Base-by-base conservation (phyloP, 2,113 vertebrate species). In the Gnathonemus longibarbis region DNA sequence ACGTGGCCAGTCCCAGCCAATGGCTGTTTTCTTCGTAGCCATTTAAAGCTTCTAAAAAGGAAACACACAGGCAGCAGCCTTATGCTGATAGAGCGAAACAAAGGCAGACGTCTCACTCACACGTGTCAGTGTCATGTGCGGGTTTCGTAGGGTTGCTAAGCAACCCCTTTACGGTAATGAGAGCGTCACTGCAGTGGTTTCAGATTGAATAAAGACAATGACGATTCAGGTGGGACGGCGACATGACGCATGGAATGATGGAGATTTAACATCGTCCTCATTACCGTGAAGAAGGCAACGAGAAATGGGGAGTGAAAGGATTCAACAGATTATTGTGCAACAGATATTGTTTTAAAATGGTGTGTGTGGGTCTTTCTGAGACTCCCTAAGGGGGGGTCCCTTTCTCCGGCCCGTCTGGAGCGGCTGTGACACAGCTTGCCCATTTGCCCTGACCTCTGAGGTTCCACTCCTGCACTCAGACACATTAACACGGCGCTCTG, bases 131-230 rank as follows among this genome's bases (percentile, higher is more conserved):
- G 45, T 84, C 53, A 24, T 19, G 27, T 87, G 85, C 0, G 2
- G 3, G n/a, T 87, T 24, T 8, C 27, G 17, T 8, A 15, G n/a
- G 24, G 50, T 87, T 87, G 85, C 85, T 31, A 19, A 35, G 85
- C 85, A 87, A 87, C 85, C 42, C n/a, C 49, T 86, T 49, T 19
- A 56, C 56, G 50, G 85, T 53, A 87, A 52, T 87, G 85, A 53
- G 9, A 50, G n/a, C 1, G 5, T 77, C 48, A 35, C 10, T 9
- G 6, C 35, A 56, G n/a, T 31, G 0, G 11, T 9, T 27, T 49
- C 9, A 53, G 6, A 52, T 39, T 52, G 31, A 77, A 15, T 31
- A 87, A 52, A 27, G 49, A 17, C 49, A 53, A 53, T 87, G 27
- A 52, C 0, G 84, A 53, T 15, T 87, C 13, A 24, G 27, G 85